Evolutionary conservation across 2,113 vertebrate species (phyloP).

Genomic region (Chloropsis cyanopogon): DNA sequence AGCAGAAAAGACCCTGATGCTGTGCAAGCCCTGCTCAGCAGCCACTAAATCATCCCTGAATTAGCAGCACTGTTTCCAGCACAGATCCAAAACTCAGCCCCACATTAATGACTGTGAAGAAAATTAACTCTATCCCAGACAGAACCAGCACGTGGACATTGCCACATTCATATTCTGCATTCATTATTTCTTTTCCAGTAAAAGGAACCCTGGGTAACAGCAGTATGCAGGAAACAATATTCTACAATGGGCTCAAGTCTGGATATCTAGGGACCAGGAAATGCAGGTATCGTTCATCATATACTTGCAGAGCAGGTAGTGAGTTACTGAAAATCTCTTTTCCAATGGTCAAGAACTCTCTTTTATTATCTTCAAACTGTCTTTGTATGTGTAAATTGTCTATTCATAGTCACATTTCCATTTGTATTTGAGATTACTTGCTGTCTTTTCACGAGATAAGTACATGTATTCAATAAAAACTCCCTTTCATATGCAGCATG

Average conservation of each 20-base stretch:
- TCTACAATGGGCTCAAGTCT: background rate
- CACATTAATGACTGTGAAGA: background rate
- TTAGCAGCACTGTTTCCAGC: background rate
- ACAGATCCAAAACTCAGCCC: background rate
- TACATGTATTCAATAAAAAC: background rate
- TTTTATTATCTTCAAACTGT: background rate
- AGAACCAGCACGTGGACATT: background rate
- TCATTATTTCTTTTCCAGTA: background rate
- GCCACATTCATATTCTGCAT: background rate
- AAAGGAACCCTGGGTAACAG: background rate
- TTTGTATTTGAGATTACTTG: slow-evolving; percentile 10
- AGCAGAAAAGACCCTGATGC: background rate
- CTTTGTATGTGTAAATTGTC: background rate
- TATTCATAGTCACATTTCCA: background rate
- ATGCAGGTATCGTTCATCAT: background rate
- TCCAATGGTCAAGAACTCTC: background rate
- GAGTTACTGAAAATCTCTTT: background rate
- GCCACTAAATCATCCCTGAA: background rate
- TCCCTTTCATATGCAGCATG: background rate
- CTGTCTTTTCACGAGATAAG: background rate
- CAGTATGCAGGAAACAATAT: background rate
- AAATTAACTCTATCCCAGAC: background rate
- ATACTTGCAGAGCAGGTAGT: background rate
- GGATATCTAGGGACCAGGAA: background rate
- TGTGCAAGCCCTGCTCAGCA: background rate